Conservation (phyloP, 2,797 vertebrate genomes). For the Staurois parvus region DNA sequence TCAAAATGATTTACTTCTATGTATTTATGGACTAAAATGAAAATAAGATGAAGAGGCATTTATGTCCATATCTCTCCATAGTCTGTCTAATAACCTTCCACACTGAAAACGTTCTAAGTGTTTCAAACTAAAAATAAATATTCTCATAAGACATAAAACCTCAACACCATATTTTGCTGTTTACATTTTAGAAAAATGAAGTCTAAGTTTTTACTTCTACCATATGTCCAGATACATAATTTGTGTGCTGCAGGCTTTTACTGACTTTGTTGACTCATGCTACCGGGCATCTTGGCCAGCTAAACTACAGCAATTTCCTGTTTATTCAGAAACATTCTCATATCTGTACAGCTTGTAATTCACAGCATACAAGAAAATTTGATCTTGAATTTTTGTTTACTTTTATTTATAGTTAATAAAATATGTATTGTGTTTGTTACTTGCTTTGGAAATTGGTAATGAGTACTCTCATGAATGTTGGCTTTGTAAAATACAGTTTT, state of each 20-base stretch:
- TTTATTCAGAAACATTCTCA: background rate
- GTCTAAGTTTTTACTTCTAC: background rate
- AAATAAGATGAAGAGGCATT: background rate
- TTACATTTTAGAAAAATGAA: background rate
- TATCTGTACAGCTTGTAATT: background rate
- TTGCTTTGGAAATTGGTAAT: background rate
- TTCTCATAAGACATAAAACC: background rate
- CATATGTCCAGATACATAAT: slow-evolving; percentile 1
- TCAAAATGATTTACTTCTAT: background rate
- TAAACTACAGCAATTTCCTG: background rate
- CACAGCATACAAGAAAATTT: background rate
- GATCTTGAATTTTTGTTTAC: background rate
- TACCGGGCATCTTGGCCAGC: background rate
- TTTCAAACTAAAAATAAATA: background rate
- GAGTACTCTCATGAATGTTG: too few species aligned
- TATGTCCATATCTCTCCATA: background rate
- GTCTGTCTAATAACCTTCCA: background rate
- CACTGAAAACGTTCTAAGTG: background rate
- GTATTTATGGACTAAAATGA: background rate
- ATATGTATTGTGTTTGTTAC: background rate
- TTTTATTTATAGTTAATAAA: background rate
- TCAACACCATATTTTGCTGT: background rate
- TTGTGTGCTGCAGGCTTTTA: background rate
- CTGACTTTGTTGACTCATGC: background rate
- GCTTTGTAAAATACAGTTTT: background rate